Percentiles rank a stretch among this genome's conserved stretches.
Evolutionary conservation across 2,113 vertebrate species (phyloP).

Genomic region (Aspiorhynchus laticeps): DNA sequence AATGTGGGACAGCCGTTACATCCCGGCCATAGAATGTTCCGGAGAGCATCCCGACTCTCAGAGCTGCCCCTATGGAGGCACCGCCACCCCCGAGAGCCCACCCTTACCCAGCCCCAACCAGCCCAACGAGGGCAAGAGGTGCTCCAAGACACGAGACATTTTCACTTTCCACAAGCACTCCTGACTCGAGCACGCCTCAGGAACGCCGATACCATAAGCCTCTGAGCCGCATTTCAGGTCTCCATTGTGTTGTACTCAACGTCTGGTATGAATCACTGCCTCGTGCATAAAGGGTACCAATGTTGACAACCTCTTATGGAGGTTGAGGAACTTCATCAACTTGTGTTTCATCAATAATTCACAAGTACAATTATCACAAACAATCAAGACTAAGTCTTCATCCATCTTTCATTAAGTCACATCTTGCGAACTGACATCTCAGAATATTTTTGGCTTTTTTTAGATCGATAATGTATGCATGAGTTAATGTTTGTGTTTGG

Average conservation of each 20-base stretch:
- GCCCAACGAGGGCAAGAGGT: slow-evolving; percentile 74
- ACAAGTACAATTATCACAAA: slow-evolving; percentile 20
- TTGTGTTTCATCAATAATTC: slow-evolving; percentile 32
- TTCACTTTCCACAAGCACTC: slow-evolving; percentile 88
- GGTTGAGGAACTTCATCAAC: not conserved
- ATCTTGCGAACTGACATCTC: slow-evolving; percentile 22
- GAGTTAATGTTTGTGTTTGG: slow-evolving; percentile 21
- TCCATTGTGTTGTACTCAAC: not conserved
- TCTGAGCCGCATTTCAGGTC: slow-evolving; percentile 6
- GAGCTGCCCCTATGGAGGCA: slow-evolving; percentile 92
- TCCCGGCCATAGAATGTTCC: slow-evolving; percentile 92
- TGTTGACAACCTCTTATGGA: not conserved
- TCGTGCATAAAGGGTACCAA: slow-evolving; percentile 48
- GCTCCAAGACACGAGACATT: slow-evolving; percentile 82
- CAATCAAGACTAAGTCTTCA: slow-evolving; percentile 22
- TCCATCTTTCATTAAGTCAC: slow-evolving; percentile 27
- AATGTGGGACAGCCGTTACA: slow-evolving; percentile 98
- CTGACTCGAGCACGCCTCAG: slow-evolving; percentile 62
- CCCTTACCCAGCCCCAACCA: slow-evolving; percentile 72
- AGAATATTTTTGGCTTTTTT: not conserved
- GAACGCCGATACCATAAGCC: slow-evolving; percentile 29
- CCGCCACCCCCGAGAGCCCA: slow-evolving; percentile 75
- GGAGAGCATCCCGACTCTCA: slow-evolving; percentile 86
- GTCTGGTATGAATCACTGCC: slow-evolving; percentile 67
- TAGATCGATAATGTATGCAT: slow-evolving; percentile 36